phyloP scores from a whole-genome alignment of 2,113 vertebrate species.

The Todiramphus chloris region DNA sequence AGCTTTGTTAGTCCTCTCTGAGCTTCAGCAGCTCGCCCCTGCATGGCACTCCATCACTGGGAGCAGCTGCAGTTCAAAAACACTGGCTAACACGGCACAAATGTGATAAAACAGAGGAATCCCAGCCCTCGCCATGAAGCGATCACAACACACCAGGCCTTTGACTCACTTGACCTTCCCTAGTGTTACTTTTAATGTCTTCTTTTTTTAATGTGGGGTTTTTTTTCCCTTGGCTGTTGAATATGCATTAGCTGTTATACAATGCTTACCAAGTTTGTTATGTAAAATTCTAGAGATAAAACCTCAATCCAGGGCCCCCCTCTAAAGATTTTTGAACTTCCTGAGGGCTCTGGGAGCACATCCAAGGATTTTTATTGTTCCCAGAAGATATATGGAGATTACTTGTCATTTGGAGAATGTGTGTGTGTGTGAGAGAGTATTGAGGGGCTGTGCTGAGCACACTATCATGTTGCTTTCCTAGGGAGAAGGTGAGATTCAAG shows the following conservation, averaged over 20 bases:
- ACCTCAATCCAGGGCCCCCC: slow-evolving; percentile 24
- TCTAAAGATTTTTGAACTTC: slow-evolving; percentile 47
- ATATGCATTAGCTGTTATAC: slow-evolving; percentile 68
- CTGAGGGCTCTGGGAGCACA: slow-evolving; percentile 42
- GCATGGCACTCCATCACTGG: not conserved
- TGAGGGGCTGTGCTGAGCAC: not conserved
- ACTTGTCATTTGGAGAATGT: slow-evolving; percentile 31
- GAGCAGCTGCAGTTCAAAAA: not conserved
- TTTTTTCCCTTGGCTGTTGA: slow-evolving; percentile 1
- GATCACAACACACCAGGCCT: slow-evolving; percentile 13
- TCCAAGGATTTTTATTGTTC: slow-evolving; percentile 50
- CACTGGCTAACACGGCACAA: not conserved
- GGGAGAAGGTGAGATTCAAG: slow-evolving; percentile 42
- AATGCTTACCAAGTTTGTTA: slow-evolving; percentile 49
- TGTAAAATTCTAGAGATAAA: slow-evolving; percentile 59
- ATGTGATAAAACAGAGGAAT: slow-evolving; percentile 3
- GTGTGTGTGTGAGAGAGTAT: not conserved
- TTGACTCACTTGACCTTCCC: slow-evolving; percentile 44
- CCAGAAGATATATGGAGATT: slow-evolving; percentile 30
- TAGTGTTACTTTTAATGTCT: slow-evolving; percentile 28
- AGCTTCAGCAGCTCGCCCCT: not conserved
- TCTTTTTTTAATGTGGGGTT: not conserved
- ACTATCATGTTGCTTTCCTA: slow-evolving; percentile 29
- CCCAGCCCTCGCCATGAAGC: not conserved
- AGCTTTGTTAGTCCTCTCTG: not conserved